Evolutionary conservation across 1,140 invertebrate genomes (phyloP).

Genomic region (Eupeodes corollae): DNA sequence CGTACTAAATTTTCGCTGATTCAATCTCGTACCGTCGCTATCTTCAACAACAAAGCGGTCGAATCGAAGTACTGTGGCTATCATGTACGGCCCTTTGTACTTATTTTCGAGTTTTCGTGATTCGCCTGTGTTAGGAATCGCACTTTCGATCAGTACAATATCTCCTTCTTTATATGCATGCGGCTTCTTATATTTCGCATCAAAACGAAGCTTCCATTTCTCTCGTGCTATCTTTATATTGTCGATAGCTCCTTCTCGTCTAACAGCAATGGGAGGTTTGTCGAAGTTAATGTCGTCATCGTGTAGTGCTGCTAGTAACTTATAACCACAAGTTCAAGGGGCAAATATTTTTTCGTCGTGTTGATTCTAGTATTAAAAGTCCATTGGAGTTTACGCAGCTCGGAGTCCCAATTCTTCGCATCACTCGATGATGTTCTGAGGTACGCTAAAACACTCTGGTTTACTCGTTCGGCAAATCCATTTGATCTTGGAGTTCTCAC

Average conservation of each 20-base stretch:
- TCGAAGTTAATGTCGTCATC: neutral
- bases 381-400: neutral
- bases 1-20: neutral
- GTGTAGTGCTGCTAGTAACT: neutral
- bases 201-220: neutral
- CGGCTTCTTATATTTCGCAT: conserved; percentile 2
- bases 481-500: conserved; percentile 2
- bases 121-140: neutral
- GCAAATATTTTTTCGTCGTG: conserved; percentile 1
- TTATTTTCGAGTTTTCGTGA: neutral
- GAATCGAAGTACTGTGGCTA: neutral
- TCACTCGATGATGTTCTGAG: neutral
- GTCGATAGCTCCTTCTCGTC: neutral
- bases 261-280: neutral
- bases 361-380: neutral
- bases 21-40: neutral
- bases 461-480: conserved; percentile 1
- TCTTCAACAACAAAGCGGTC: neutral
- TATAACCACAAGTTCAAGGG: neutral
- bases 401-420: neutral
- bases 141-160: neutral
- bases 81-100: neutral
- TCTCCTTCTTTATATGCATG: conserved; percentile 1
- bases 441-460: conserved; percentile 1
- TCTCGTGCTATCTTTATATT: conserved; percentile 1